Percentiles rank a stretch among this genome's conserved stretches.
These are phyloP conservation scores for Silurus meridionalis DNA, from an alignment of 2,113 vertebrate genomes.

Conservation along the genomic window DNA sequence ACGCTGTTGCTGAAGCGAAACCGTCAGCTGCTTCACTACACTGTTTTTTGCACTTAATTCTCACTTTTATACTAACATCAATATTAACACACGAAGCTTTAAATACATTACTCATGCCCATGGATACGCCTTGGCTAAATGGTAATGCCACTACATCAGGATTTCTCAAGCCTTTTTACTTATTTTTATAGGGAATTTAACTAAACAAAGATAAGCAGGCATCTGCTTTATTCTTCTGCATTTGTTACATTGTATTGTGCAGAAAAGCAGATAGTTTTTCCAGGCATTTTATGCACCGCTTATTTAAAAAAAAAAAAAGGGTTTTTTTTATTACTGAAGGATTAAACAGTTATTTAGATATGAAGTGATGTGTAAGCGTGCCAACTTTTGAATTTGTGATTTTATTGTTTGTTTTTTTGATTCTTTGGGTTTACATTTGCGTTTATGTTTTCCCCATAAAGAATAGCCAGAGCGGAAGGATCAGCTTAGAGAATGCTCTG, in stretches of 20 bases:
- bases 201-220: background rate
- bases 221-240: background rate
- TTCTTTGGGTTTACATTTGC: background rate
- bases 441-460: background rate
- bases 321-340: background rate
- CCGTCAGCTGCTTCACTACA: background rate
- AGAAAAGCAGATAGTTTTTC: background rate
- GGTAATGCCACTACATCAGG: background rate
- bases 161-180: background rate
- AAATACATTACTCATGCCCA: background rate
- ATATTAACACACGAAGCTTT: background rate
- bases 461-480: background rate
- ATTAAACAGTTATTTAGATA: background rate
- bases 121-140: background rate
- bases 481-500: background rate
- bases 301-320: background rate
- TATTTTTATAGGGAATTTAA: constrained; percentile 1
- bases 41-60: constrained; percentile 14
- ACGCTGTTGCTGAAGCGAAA: background rate
- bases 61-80: constrained; percentile 2
- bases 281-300: background rate
- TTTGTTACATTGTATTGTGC: background rate
- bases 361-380: background rate
- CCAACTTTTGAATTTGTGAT: background rate
- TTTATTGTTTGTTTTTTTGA: background rate